Conservation (phyloP, 2,797 vertebrate species). For the Pangasius larnaudii region DNA sequence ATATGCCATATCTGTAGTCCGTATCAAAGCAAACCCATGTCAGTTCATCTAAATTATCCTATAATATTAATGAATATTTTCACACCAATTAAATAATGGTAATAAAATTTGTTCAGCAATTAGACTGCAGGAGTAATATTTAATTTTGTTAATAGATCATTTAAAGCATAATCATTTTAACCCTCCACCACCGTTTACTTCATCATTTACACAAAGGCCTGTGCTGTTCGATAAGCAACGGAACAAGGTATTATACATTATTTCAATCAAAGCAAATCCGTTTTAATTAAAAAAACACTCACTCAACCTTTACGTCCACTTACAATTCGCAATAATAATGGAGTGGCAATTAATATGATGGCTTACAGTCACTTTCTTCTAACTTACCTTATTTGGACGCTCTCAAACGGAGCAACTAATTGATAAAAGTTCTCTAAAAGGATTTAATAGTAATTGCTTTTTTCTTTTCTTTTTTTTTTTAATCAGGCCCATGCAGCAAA, state of each 20-base stretch:
- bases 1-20: background rate
- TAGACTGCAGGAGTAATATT: background rate
- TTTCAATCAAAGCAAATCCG: slow-evolving; percentile 80
- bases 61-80: background rate
- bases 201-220: slow-evolving; percentile 46
- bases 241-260: slow-evolving; percentile 77
- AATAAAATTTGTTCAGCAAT: background rate
- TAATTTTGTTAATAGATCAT: background rate
- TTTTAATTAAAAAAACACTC: slow-evolving; percentile 82
- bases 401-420: slow-evolving; percentile 65
- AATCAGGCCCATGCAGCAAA: slow-evolving; percentile 70
- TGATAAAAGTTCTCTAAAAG: slow-evolving; percentile 76
- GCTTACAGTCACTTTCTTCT: slow-evolving; percentile 61
- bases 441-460: slow-evolving; percentile 77
- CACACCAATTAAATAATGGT: background rate
- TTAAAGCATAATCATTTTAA: background rate
- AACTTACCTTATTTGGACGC: slow-evolving; percentile 68
- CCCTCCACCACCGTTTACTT: background rate
- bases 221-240: slow-evolving; percentile 69
- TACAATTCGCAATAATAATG: slow-evolving; percentile 74
- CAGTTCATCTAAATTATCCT: background rate
- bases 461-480: slow-evolving; percentile 69
- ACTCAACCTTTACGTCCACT: slow-evolving; percentile 77
- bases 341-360: slow-evolving; percentile 67
- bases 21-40: background rate